Percentiles rank a stretch among this genome's conserved stretches.
phyloP scores from a whole-genome alignment of 1,140 invertebrate species.

The Cherax quadricarinatus region DNA sequence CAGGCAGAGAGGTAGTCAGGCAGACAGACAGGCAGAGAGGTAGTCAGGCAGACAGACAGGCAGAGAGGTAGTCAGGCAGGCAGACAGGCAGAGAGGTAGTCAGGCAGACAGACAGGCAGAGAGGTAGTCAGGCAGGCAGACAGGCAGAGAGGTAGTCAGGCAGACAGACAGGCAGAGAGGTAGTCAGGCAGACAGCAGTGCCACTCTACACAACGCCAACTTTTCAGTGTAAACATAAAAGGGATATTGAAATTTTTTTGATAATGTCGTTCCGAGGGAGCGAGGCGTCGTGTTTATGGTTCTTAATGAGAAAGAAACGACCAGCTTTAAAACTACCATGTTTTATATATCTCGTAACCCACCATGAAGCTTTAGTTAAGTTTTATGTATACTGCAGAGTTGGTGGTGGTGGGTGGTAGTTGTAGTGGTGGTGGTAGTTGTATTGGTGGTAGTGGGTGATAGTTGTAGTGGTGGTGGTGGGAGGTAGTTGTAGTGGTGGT shows the following conservation, averaged over 20 bases:
- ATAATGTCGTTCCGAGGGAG: slow-evolving; percentile 32
- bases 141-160: no score
- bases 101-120: no score
- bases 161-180: not conserved
- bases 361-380: no score
- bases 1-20: not conserved
- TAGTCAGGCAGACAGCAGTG: not conserved
- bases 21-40: no score
- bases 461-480: no score
- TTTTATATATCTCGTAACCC: not conserved
- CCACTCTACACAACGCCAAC: not conserved
- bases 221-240: slow-evolving; percentile 33
- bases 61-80: no score
- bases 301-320: slow-evolving; percentile 53
- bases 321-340: not conserved
- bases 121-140: no score
- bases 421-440: not conserved
- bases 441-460: not conserved
- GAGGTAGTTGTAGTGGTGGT: not conserved
- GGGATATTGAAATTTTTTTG: slow-evolving; percentile 34
- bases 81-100: no score
- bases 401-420: not conserved
- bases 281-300: slow-evolving; percentile 26
- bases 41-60: no score
- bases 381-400: not conserved